Percentiles rank a stretch among this genome's conserved stretches.
Evolutionary conservation across 2,113 vertebrate genomes (phyloP).

Genomic region (Rhea pennata): DNA sequence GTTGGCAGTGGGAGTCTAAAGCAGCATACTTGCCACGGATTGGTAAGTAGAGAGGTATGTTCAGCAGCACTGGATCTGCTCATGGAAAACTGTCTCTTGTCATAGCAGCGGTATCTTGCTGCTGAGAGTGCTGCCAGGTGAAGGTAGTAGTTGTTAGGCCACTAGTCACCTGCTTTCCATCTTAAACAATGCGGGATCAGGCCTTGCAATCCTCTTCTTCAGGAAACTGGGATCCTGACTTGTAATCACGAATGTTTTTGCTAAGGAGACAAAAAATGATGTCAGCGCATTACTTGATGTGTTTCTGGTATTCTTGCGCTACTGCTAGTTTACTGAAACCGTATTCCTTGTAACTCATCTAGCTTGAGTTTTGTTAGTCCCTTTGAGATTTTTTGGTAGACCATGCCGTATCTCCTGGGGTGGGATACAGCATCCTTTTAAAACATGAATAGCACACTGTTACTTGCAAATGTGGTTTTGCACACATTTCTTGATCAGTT

Average conservation of each 20-base stretch:
- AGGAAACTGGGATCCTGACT: not conserved
- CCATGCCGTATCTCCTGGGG: accelerated
- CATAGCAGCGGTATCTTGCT: not conserved
- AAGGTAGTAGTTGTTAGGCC: not conserved
- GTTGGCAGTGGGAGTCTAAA: not conserved
- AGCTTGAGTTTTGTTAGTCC: not conserved
- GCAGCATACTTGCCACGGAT: accelerated
- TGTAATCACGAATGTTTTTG: not conserved
- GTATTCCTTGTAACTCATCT: not conserved
- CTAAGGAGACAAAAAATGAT: accelerated
- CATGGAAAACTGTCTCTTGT: not conserved
- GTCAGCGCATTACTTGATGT: accelerated
- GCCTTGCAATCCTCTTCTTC: not conserved
- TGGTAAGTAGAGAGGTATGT: not conserved
- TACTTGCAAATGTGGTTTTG: not conserved
- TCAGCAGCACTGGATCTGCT: not conserved
- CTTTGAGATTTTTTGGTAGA: not conserved
- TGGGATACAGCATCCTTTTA: not conserved
- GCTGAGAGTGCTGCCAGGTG: not conserved
- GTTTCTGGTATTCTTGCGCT: not conserved
- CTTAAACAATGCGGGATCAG: not conserved
- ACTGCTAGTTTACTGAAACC: not conserved
- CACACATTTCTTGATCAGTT: accelerated
- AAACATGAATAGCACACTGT: not conserved
- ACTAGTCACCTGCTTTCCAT: not conserved